phyloP scores from a whole-genome alignment of 2,888 invertebrate species.

The Apoderus coryli region DNA sequence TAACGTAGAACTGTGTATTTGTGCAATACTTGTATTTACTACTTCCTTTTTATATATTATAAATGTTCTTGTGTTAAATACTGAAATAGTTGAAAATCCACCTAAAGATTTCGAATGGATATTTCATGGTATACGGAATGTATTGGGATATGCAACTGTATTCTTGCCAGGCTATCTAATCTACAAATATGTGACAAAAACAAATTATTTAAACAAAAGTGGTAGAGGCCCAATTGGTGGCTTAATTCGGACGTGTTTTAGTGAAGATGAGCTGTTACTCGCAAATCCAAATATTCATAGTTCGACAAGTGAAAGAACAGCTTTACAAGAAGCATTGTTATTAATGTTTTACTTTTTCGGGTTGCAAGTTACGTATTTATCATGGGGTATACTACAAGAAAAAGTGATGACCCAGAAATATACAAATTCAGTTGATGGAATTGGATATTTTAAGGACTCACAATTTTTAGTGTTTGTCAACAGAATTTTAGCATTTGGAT shows the following conservation, averaged over 20 bases:
- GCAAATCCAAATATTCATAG: slow-evolving; percentile 16
- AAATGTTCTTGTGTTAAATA: slow-evolving; percentile 24
- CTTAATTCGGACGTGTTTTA: slow-evolving; percentile 38
- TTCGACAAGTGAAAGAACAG: slow-evolving; percentile 29
- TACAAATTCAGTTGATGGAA: slow-evolving; percentile 44
- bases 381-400: slow-evolving; percentile 96
- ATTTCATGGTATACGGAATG: slow-evolving; percentile 60
- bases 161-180: slow-evolving; percentile 73
- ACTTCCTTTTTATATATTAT: slow-evolving; percentile 21
- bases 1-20: slow-evolving; percentile 32
- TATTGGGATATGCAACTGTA: slow-evolving; percentile 79
- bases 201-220: slow-evolving; percentile 65
- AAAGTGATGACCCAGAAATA: slow-evolving; percentile 90
- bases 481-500: slow-evolving; percentile 68
- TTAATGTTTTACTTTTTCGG: slow-evolving; percentile 73
- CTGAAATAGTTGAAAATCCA: slow-evolving; percentile 32
- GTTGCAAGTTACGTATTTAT: slow-evolving; percentile 78
- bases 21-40: slow-evolving; percentile 19
- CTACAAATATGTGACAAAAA: slow-evolving; percentile 64
- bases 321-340: slow-evolving; percentile 42
- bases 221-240: slow-evolving; percentile 35
- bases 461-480: slow-evolving; percentile 96
- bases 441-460: slow-evolving; percentile 73
- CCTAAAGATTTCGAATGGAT: slow-evolving; percentile 55
- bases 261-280: slow-evolving; percentile 34